Conservation (phyloP, 2,888 invertebrate species). For the Neocrepidodera transversa region DNA sequence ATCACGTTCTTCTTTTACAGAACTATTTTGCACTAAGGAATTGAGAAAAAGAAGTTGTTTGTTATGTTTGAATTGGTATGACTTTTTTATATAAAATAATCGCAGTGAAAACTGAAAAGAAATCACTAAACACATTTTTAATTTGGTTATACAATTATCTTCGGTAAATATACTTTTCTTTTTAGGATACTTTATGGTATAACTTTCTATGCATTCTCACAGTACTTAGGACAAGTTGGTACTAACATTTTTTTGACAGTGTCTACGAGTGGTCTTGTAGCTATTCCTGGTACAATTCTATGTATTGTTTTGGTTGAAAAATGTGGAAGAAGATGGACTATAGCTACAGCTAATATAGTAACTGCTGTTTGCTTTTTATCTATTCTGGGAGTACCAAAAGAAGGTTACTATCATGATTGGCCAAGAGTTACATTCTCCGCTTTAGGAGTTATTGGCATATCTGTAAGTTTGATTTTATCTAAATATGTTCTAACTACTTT, state of each 20-base stretch:
- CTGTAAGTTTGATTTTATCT: conserved; percentile 61
- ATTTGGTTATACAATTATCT: no score
- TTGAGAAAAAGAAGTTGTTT: conserved; percentile 63
- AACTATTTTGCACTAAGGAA: conserved; percentile 62
- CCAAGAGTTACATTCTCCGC: conserved; percentile 67
- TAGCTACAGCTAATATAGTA: conserved; percentile 61
- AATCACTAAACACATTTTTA: no score
- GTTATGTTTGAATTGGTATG: conserved; percentile 66
- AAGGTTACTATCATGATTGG: conserved; percentile 62
- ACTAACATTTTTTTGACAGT: conserved; percentile 65
- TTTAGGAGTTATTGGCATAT: conserved; percentile 70
- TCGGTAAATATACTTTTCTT: conserved; percentile 21
- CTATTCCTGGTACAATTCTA: conserved; percentile 64
- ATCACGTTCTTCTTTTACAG: conserved; percentile 54
- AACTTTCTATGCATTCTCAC: conserved; percentile 67
- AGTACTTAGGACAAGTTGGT: conserved; percentile 66
- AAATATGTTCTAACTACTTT: neutral
- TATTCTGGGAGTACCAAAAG: conserved; percentile 63
- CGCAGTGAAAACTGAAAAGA: no score
- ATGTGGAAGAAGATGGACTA: conserved; percentile 63
- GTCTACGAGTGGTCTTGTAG: conserved; percentile 64
- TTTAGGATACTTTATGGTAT: conserved; percentile 67
- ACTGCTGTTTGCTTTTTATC: conserved; percentile 63
- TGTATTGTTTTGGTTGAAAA: conserved; percentile 63
- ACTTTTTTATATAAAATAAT: neutral